phyloP scores from a whole-genome alignment of 2,797 vertebrate genomes.

The Peromyscus aztecus region DNA sequence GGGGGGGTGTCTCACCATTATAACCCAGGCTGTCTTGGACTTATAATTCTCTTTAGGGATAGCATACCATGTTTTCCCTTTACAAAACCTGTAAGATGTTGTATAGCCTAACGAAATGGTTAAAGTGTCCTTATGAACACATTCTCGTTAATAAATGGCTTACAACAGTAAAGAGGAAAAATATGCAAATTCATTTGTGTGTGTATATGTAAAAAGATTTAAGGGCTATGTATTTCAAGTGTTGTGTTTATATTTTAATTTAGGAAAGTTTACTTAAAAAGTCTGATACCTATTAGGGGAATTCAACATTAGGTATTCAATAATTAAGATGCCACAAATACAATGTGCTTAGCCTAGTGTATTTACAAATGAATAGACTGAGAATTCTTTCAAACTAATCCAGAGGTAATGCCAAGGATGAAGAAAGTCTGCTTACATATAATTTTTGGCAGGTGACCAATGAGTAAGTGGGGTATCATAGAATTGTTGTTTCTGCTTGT shows the following conservation, averaged over 20 bases:
- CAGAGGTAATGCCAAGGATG: background rate
- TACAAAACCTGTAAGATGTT: background rate
- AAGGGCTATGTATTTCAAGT: background rate
- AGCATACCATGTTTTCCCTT: background rate
- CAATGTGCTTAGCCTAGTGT: background rate
- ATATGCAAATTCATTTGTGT: background rate
- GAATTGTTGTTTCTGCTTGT: slow-evolving; percentile 8
- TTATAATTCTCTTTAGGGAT: background rate
- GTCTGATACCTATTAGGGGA: background rate
- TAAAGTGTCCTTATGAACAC: background rate
- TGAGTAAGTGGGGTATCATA: background rate
- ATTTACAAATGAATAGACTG: slow-evolving; percentile 20
- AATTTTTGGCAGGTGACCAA: background rate
- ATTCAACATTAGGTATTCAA: slow-evolving; percentile 33
- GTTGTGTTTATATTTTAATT: background rate
- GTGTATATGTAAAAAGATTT: background rate
- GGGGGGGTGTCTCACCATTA: background rate
- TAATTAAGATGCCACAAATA: background rate
- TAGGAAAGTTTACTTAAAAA: background rate
- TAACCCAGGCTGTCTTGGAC: background rate
- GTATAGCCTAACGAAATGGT: background rate
- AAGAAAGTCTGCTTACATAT: background rate
- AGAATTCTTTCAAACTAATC: slow-evolving; percentile 37
- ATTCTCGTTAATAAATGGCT: background rate
- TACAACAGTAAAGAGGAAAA: background rate